phyloP scores from a whole-genome alignment of 1,140 invertebrate genomes.

The Oreohelix idahoensis region DNA sequence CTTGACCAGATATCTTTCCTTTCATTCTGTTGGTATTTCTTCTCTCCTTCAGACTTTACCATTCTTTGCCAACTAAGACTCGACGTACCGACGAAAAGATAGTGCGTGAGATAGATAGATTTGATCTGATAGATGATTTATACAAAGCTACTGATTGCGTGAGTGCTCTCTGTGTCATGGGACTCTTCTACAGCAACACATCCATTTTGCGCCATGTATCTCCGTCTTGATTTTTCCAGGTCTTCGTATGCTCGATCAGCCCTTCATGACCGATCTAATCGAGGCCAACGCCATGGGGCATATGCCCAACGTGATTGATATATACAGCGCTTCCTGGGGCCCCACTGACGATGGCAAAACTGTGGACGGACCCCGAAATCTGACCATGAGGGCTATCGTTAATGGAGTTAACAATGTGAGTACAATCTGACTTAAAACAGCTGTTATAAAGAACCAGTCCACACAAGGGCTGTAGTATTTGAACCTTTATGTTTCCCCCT shows the following conservation, averaged over 20 bases:
- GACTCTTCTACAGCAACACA: too few relatives aligned
- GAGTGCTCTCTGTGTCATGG: neutral
- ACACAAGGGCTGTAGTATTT: too few relatives aligned
- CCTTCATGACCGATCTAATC: slow-evolving; percentile 99
- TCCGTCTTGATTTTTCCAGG: too few relatives aligned
- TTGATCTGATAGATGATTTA: neutral
- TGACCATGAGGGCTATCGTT: slow-evolving; percentile 98
- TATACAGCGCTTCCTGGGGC: slow-evolving; percentile 99
- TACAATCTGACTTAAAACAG: neutral
- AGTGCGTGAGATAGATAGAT: too few relatives aligned
- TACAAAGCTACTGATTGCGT: neutral
- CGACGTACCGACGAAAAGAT: too few relatives aligned
- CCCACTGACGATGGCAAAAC: slow-evolving; percentile 99
- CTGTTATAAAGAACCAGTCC: too few relatives aligned
- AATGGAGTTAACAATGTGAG: slow-evolving; percentile 87
- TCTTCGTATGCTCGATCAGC: slow-evolving; percentile 98
- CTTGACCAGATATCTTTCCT: too few relatives aligned
- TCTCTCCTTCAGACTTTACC: too few relatives aligned
- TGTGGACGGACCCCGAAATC: slow-evolving; percentile 98
- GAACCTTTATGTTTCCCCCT: too few relatives aligned
- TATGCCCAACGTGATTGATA: slow-evolving; percentile 97
- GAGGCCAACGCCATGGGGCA: slow-evolving; percentile 99
- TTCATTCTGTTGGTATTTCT: too few relatives aligned
- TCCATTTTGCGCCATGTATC: too few relatives aligned
- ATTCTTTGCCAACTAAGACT: too few relatives aligned